These are phyloP conservation scores for Ruditapes philippinarum DNA, from an alignment of 1,140 invertebrate species.

Conservation along the genomic window DNA sequence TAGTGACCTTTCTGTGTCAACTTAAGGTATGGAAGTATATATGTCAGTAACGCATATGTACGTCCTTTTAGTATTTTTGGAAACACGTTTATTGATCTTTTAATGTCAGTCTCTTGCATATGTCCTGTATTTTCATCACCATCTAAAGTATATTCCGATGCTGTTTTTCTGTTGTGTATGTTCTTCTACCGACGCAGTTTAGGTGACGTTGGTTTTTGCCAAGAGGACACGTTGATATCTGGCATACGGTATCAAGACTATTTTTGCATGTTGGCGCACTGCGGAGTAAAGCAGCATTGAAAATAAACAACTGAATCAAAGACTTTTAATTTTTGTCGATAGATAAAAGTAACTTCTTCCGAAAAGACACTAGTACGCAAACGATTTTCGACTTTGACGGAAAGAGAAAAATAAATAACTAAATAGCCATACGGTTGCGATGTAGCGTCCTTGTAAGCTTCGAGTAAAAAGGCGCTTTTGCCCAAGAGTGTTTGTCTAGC, in stretches of 20 bases:
- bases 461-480: slow-evolving; percentile 27
- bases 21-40: background rate
- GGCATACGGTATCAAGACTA: slow-evolving; percentile 44
- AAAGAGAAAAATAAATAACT: slow-evolving; percentile 39
- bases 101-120: background rate
- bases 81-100: background rate
- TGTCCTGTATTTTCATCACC: too few relatives aligned
- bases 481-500: slow-evolving; percentile 35
- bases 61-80: background rate
- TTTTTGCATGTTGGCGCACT: slow-evolving; percentile 45
- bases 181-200: background rate
- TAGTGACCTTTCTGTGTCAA: slow-evolving; percentile 6
- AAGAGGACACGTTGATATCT: slow-evolving; percentile 40
- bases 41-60: background rate
- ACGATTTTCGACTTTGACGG: background rate
- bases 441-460: slow-evolving; percentile 57
- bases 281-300: too few relatives aligned
- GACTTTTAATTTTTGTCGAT: too few relatives aligned
- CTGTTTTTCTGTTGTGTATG: too few relatives aligned
- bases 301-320: too few relatives aligned
- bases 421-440: slow-evolving; percentile 34
- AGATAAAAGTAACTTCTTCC: slow-evolving; percentile 44
- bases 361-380: slow-evolving; percentile 41
- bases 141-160: too few relatives aligned
- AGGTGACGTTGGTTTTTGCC: background rate